Evolutionary conservation across 2,113 vertebrate species (phyloP).

Genomic region (Synchiropus splendidus): DNA sequence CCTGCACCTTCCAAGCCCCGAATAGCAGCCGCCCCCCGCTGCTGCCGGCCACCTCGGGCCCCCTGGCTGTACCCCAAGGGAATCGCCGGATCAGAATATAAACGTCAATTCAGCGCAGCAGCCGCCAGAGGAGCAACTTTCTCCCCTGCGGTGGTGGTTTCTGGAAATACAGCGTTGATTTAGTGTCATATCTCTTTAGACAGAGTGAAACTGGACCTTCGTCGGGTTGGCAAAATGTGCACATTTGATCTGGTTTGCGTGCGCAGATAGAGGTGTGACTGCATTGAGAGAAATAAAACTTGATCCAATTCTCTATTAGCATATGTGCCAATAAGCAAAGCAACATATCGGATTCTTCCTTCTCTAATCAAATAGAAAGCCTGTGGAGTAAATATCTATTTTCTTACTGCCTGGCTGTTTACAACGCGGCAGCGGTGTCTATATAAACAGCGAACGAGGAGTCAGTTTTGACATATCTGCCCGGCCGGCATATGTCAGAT

Average conservation of each 20-base stretch:
- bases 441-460: conserved; percentile 58
- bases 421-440: conserved; percentile 38
- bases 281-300: background rate
- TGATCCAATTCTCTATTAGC: conserved; percentile 29
- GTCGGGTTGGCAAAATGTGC: conserved; percentile 21
- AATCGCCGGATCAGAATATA: conserved; percentile 35
- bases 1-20: conserved; percentile 12
- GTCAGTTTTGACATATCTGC: conserved; percentile 64
- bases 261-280: background rate
- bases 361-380: conserved; percentile 66
- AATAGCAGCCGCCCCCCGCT: conserved; percentile 9
- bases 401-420: conserved; percentile 51
- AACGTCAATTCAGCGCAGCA: conserved; percentile 38
- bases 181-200: conserved; percentile 27
- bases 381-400: conserved; percentile 61
- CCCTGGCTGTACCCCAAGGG: conserved; percentile 40
- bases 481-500: conserved; percentile 64
- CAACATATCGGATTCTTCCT: conserved; percentile 40
- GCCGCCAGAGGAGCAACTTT: conserved; percentile 5
- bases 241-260: background rate
- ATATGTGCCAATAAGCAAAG: conserved; percentile 30
- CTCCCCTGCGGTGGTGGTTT: conserved; percentile 24
- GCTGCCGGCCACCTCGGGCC: conserved; percentile 17
- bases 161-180: conserved; percentile 31
- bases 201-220: conserved; percentile 28